phyloP scores from a whole-genome alignment of 2,113 vertebrate genomes.

The Laticauda colubrina region DNA sequence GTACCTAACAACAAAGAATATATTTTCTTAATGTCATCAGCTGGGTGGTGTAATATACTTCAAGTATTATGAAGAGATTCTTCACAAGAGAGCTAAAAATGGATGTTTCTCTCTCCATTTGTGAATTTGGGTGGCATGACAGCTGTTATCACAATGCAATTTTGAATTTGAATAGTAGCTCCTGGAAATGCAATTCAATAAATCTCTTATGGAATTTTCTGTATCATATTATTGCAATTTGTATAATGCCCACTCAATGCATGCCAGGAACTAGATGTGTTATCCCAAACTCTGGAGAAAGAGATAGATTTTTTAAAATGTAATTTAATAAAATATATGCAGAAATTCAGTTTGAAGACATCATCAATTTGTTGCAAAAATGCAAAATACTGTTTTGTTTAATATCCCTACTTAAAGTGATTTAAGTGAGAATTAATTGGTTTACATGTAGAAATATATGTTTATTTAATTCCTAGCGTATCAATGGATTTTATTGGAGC shows the following conservation, averaged over 20 bases:
- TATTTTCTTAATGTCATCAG: not conserved
- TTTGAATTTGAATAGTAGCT: not conserved
- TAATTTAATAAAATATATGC: not conserved
- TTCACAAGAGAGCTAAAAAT: not conserved
- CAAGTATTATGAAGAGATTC: not conserved
- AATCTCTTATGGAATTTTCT: not conserved
- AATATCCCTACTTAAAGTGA: not conserved
- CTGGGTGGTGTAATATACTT: not conserved
- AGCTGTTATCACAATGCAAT: not conserved
- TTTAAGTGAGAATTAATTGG: not conserved
- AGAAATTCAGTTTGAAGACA: not conserved
- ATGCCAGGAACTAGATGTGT: not conserved
- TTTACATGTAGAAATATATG: not conserved
- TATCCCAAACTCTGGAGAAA: not conserved
- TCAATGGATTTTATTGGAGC: not conserved
- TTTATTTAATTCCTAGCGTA: fast-evolving
- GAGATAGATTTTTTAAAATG: not conserved
- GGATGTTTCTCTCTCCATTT: not conserved
- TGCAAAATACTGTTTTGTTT: not conserved
- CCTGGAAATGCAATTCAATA: not conserved
- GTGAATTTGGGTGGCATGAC: not conserved
- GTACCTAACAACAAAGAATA: fast-evolving
- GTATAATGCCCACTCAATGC: not conserved
- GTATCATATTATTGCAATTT: not conserved
- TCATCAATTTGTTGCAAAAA: not conserved